phyloP scores from a whole-genome alignment of 2,888 invertebrate genomes.

The Spodoptera picta region DNA sequence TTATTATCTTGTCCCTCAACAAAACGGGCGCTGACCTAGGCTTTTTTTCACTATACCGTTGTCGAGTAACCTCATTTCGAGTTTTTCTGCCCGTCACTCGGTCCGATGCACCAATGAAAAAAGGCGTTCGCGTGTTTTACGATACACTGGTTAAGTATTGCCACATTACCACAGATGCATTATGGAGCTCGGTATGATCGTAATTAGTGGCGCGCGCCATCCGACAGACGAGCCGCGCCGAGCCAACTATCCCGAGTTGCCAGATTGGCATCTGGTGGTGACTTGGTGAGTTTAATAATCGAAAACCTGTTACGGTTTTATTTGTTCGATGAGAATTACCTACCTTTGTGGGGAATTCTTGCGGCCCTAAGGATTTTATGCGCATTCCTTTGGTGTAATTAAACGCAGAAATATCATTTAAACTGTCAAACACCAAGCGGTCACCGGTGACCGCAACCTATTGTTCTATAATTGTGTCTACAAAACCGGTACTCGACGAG shows the following conservation, averaged over 20 bases:
- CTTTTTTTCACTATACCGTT: slow-evolving; percentile 71
- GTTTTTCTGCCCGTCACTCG: slow-evolving; percentile 78
- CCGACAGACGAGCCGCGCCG: slow-evolving; percentile 27
- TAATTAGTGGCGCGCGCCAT: slow-evolving; percentile 58
- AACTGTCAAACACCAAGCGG: no score
- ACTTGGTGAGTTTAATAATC: slow-evolving; percentile 18
- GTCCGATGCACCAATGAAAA: slow-evolving; percentile 77
- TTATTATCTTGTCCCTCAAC: slow-evolving; percentile 32
- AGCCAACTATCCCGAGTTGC: slow-evolving; percentile 38
- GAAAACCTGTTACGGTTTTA: slow-evolving; percentile 29
- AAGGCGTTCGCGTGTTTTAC: slow-evolving; percentile 76
- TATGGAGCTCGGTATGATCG: slow-evolving; percentile 64
- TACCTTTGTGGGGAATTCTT: not conserved
- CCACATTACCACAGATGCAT: slow-evolving; percentile 72
- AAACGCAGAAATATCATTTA: not conserved
- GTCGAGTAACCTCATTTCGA: slow-evolving; percentile 72
- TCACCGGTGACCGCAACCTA: no score
- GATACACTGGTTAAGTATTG: slow-evolving; percentile 63
- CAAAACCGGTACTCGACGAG: no score
- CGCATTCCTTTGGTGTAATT: not conserved
- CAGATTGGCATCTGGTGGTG: slow-evolving; percentile 27
- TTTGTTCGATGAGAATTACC: slow-evolving; percentile 2
- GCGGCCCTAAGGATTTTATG: not conserved
- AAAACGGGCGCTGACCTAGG: slow-evolving; percentile 63
- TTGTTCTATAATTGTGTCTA: no score